Percentiles rank a stretch among this genome's conserved stretches.
These are phyloP conservation scores for Eilema sororculum DNA, from an alignment of 2,888 invertebrate genomes.

Conservation along the genomic window DNA sequence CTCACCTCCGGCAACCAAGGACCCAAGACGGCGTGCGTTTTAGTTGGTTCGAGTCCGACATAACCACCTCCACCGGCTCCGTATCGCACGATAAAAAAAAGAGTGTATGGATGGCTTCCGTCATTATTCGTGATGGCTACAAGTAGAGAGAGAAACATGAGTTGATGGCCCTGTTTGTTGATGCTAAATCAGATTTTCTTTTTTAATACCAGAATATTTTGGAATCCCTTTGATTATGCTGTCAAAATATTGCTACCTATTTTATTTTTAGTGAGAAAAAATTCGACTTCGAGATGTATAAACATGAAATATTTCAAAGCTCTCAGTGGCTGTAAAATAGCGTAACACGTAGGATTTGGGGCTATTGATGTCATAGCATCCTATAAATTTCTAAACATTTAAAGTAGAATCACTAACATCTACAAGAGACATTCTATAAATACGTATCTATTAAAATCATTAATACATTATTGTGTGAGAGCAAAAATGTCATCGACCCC, in stretches of 20 bases:
- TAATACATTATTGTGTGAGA: constrained; percentile 6
- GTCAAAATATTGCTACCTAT: neutral
- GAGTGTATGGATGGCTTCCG: too few species aligned
- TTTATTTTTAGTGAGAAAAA: neutral
- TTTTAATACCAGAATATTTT: neutral
- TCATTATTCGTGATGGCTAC: too few species aligned
- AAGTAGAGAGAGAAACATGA: too few species aligned
- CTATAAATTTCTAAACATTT: neutral
- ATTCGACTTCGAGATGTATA: neutral
- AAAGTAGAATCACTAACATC: neutral
- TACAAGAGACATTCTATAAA: neutral
- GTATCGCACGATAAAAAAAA: too few species aligned
- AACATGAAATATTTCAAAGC: neutral
- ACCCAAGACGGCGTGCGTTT: too few species aligned
- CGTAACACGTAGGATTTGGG: neutral
- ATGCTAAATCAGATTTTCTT: too few species aligned
- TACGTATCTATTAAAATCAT: constrained; percentile 1
- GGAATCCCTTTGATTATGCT: neutral
- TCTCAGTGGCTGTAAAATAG: too few species aligned
- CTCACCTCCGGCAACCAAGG: too few species aligned
- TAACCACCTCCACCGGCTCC: too few species aligned
- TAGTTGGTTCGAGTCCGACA: too few species aligned
- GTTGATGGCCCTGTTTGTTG: too few species aligned
- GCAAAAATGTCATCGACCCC: constrained; percentile 37
- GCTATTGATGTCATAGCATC: neutral